A percentile compares a stretch with the other conserved stretches of the same genome.
These are phyloP conservation scores for Ammodytes dubius DNA, from an alignment of 2,113 vertebrate species.

Conservation along the genomic window DNA sequence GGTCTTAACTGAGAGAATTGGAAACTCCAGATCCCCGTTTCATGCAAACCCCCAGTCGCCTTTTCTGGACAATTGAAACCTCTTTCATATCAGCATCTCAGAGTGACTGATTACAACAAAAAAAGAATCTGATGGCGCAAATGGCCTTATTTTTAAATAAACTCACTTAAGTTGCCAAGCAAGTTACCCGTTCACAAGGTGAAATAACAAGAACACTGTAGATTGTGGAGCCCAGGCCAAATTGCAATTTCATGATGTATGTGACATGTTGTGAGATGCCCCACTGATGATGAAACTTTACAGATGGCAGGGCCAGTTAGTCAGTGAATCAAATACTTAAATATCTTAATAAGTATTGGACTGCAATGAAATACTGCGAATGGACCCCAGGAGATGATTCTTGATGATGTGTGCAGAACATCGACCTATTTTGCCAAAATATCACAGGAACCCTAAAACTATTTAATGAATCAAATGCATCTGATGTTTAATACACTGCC, in stretches of 20 bases:
- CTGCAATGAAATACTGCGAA: not conserved
- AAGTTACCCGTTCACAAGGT: slow-evolving; percentile 3
- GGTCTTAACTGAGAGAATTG: not conserved
- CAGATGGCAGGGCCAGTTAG: slow-evolving; percentile 1
- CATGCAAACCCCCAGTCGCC: not conserved
- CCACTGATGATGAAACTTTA: not conserved
- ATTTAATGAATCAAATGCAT: not conserved
- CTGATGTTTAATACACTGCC: not conserved
- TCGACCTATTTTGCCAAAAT: too few species aligned
- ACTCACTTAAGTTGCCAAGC: not conserved
- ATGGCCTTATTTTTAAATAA: not conserved
- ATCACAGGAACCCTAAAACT: not conserved
- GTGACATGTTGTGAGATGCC: slow-evolving; percentile 9
- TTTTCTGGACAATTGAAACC: not conserved
- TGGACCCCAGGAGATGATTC: not conserved
- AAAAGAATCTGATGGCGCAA: not conserved
- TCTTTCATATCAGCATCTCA: not conserved
- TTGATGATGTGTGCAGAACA: not conserved
- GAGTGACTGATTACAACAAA: not conserved
- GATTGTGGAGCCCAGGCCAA: slow-evolving; percentile 19
- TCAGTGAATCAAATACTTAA: not conserved
- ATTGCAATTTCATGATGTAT: slow-evolving; percentile 16
- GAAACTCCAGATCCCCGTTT: not conserved
- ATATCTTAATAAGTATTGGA: not conserved
- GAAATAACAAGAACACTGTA: slow-evolving; percentile 11